Base-by-base conservation (phyloP, 2,797 vertebrate genomes). In the Brachymystax lenok region DNA sequence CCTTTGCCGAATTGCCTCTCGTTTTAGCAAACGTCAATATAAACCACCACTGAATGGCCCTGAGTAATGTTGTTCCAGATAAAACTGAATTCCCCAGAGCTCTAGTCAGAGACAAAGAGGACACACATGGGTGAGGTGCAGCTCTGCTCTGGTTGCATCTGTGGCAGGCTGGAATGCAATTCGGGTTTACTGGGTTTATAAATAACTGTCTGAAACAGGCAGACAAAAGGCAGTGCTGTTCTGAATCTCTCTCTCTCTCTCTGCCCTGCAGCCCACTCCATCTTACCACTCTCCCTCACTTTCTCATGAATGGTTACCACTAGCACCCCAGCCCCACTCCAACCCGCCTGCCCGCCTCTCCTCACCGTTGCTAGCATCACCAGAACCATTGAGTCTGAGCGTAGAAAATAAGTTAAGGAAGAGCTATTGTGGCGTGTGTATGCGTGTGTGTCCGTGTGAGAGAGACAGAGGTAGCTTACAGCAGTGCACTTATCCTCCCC, bases 171-270 rank as follows among this genome's bases (percentile, higher is more conserved):
- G 92, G 92, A 93, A 94, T 92, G 92, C 76, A 17, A 80, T 28
- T 80, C 73, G 88, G 86, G 83, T 92, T 92, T 90, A 87, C 89
- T 81, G 79, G 85, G 84, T 92, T 91, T 92, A 92, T 91, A 94
- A 93, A 94, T 94, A 93, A 92, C 92, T 78, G 77, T 69, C 85
- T 59, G 83, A 85, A 88, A 87, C 78, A 72, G 77, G 84, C 85
- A 93, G 88, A 93, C 88, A 94, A 93, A 94, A 93, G 91, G 80
- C 80, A 16, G 87, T 80, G 92, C 90, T 93, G 90, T 93, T 92
- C 86, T 56, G 14, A 17, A 67, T 92, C 86, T 64, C 27, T 28
- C 24, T 27, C 14, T n/a, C 17, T 2, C 52, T 17, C 52, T 7
- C 19, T 28, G 12, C 83, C 81, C 77, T 75, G 74, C 71, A 73